Conservation (phyloP, 2,797 vertebrate genomes). For the Aldrovandia affinis region DNA sequence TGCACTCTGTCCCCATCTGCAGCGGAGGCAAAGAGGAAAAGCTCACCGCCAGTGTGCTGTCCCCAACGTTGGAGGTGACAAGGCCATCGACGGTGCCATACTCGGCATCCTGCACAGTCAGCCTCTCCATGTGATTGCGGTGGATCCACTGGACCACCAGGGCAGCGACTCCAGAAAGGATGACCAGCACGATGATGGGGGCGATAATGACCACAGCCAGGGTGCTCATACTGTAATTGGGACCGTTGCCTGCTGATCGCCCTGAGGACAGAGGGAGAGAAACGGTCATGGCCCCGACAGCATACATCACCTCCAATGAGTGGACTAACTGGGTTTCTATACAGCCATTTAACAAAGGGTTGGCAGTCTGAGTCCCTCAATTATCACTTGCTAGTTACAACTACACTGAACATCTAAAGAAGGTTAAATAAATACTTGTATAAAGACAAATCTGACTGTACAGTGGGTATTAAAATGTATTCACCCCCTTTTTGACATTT, state of each 20-base stretch:
- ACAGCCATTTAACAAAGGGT: no score
- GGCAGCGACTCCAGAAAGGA: slow-evolving; percentile 83
- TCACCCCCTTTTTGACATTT: no score
- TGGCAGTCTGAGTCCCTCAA: no score
- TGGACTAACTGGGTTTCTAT: no score
- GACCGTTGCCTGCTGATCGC: slow-evolving; percentile 69
- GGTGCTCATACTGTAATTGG: slow-evolving; percentile 83
- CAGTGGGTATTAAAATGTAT: no score
- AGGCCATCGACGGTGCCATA: slow-evolving; percentile 95
- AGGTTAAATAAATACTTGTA: no score
- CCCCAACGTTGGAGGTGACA: slow-evolving; percentile 95
- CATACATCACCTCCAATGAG: not conserved
- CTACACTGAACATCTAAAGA: no score
- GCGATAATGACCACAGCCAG: slow-evolving; percentile 82
- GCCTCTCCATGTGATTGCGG: slow-evolving; percentile 88
- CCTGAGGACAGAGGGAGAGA: not conserved
- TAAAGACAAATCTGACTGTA: no score
- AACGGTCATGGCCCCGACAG: not conserved
- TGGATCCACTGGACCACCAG: slow-evolving; percentile 87
- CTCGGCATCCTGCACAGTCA: slow-evolving; percentile 89
- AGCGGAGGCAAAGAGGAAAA: not conserved
- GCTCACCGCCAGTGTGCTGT: slow-evolving; percentile 96
- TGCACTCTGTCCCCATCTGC: no score
- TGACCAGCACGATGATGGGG: slow-evolving; percentile 82
- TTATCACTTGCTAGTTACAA: no score